phyloP scores from a whole-genome alignment of 53 echinoderm and acorn worm genomes.

The Luidia sarsii region DNA sequence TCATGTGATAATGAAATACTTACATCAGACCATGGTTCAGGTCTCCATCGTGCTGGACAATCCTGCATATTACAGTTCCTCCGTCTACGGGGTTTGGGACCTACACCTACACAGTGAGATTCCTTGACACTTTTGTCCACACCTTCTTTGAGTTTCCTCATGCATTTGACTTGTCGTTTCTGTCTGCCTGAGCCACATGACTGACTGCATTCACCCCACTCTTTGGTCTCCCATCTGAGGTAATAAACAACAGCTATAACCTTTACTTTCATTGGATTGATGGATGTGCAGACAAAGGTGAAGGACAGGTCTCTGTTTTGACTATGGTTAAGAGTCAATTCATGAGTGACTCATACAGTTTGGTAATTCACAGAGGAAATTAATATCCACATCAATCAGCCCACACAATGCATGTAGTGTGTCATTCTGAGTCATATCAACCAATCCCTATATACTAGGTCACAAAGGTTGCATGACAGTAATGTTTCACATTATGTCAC shows the following conservation, averaged over 20 bases:
- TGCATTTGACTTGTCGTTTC: slow-evolving; percentile 81
- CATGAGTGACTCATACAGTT: too few relatives aligned
- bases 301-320: too few relatives aligned
- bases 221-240: slow-evolving; percentile 72
- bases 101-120: slow-evolving; percentile 29
- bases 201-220: slow-evolving; percentile 77
- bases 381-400: not conserved
- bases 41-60: slow-evolving; percentile 91
- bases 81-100: slow-evolving; percentile 67
- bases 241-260: too few relatives aligned
- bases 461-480: too few relatives aligned
- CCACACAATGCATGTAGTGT: not conserved
- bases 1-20: too few relatives aligned
- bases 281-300: too few relatives aligned
- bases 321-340: too few relatives aligned
- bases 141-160: slow-evolving; percentile 67
- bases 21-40: slow-evolving; percentile 89
- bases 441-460: too few relatives aligned
- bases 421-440: too few relatives aligned
- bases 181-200: slow-evolving; percentile 88
- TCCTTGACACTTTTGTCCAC: slow-evolving; percentile 79
- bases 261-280: too few relatives aligned
- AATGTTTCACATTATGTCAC: too few relatives aligned
- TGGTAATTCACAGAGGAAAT: slow-evolving; percentile 51
- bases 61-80: slow-evolving; percentile 79